Percentiles rank a stretch among this genome's conserved stretches.
Evolutionary conservation across 2,113 vertebrate genomes (phyloP).

Genomic region (Drymodes brunneopygia): DNA sequence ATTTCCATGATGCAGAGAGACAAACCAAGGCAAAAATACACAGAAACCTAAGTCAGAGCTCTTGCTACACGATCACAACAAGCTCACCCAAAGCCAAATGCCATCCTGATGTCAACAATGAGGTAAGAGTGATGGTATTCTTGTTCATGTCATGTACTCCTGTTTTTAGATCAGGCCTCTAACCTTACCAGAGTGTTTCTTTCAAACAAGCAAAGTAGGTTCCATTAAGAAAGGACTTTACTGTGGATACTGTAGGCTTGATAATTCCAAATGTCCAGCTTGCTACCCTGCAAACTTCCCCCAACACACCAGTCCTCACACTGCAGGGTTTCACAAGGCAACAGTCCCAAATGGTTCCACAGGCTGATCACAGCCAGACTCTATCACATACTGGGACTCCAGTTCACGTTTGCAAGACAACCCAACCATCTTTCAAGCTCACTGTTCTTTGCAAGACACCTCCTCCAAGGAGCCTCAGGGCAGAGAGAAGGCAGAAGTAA

Average conservation of each 20-base stretch:
- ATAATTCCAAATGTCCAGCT: not conserved
- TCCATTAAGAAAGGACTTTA: not conserved
- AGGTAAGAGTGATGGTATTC: not conserved
- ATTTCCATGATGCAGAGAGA: not conserved
- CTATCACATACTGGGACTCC: not conserved
- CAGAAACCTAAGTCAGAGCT: not conserved
- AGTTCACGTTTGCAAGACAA: not conserved
- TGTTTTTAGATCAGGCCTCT: not conserved
- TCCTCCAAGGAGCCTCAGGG: not conserved
- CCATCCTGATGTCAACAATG: not conserved
- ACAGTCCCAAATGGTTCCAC: not conserved
- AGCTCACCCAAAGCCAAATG: not conserved
- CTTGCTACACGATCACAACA: not conserved
- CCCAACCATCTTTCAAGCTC: not conserved
- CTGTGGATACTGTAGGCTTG: not conserved
- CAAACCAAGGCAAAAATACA: not conserved
- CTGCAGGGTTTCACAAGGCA: not conserved
- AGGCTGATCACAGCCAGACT: not conserved
- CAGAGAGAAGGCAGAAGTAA: not conserved
- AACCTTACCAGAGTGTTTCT: not conserved
- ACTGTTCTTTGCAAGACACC: not conserved
- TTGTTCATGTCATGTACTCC: not conserved
- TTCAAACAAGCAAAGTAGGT: not conserved
- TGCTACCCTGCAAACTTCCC: not conserved
- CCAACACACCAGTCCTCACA: not conserved